Percentiles rank a stretch among this genome's conserved stretches.
Conservation (phyloP, 1,140 invertebrate genomes). For the Vanessa tameamea region DNA sequence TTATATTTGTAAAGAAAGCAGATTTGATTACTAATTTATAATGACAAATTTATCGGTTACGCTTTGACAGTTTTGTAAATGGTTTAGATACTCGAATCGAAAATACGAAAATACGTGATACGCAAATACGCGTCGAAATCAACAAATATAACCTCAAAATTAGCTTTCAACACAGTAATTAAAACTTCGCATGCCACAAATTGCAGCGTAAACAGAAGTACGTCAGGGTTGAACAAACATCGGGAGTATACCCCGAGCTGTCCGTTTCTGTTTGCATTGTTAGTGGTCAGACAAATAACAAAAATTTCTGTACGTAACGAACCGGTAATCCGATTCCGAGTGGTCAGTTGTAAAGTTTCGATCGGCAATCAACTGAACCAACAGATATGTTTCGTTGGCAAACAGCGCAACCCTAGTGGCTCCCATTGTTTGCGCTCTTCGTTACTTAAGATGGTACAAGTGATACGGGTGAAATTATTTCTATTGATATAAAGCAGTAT, state of each 20-base stretch:
- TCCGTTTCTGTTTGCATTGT: conserved; percentile 63
- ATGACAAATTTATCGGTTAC: too few species aligned
- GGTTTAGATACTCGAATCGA: neutral
- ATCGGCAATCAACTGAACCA: conserved; percentile 76
- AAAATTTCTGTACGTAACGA: conserved; percentile 74
- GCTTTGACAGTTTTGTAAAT: neutral
- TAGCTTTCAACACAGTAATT: conserved; percentile 30
- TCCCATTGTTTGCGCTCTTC: conserved; percentile 25
- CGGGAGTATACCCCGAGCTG: conserved; percentile 32
- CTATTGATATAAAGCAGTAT: neutral
- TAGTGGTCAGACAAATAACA: conserved; percentile 73
- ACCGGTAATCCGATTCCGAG: conserved; percentile 74
- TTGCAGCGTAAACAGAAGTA: conserved; percentile 40
- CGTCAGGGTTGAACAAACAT: conserved; percentile 48
- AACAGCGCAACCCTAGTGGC: conserved; percentile 52
- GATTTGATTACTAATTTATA: too few species aligned
- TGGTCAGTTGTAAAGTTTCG: conserved; percentile 77
- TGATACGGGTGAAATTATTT: conserved; percentile 26
- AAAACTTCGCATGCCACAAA: conserved; percentile 39
- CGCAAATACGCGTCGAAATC: neutral
- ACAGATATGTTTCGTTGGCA: conserved; percentile 75
- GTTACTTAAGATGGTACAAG: conserved; percentile 38
- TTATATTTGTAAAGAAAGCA: too few species aligned
- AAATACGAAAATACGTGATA: too few species aligned
- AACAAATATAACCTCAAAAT: conserved; percentile 8